Conservation (phyloP, 2,797 vertebrate species). For the Diceros bicornis region DNA sequence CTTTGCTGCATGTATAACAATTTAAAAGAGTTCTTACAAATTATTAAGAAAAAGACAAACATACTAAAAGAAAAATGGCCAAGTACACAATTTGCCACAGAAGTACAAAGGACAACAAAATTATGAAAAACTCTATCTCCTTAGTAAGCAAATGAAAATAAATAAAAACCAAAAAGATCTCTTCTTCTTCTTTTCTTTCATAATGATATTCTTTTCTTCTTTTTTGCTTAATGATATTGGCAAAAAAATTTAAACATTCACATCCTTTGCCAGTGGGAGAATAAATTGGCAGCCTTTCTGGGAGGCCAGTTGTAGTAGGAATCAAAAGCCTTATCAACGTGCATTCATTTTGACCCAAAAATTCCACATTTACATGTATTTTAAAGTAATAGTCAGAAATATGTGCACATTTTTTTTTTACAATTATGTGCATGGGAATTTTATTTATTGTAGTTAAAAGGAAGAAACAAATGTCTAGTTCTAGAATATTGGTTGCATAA, state of each 20-base stretch:
- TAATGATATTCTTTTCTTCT: neutral
- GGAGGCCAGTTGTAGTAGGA: neutral
- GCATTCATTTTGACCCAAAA: neutral
- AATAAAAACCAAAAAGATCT: neutral
- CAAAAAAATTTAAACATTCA: neutral
- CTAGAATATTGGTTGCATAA: neutral
- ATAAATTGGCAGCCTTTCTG: neutral
- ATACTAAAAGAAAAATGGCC: slow-evolving; percentile 5
- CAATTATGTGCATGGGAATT: neutral
- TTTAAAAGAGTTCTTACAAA: slow-evolving; percentile 33
- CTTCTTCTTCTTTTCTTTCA: no score
- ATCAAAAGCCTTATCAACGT: neutral
- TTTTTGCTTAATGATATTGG: neutral
- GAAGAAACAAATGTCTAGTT: slow-evolving; percentile 34
- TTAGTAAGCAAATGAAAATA: slow-evolving; percentile 21
- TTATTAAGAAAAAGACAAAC: neutral
- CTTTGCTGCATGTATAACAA: neutral
- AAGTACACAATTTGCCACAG: neutral
- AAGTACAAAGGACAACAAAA: slow-evolving; percentile 39
- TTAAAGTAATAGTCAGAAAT: slow-evolving; percentile 41
- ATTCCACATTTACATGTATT: neutral
- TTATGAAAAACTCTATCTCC: neutral
- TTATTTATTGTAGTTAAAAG: slow-evolving; percentile 6
- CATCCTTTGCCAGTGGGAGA: neutral
- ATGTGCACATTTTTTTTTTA: neutral